Evolutionary conservation across 2,797 vertebrate genomes (phyloP).

Genomic region (Loris lydekkerianus): DNA sequence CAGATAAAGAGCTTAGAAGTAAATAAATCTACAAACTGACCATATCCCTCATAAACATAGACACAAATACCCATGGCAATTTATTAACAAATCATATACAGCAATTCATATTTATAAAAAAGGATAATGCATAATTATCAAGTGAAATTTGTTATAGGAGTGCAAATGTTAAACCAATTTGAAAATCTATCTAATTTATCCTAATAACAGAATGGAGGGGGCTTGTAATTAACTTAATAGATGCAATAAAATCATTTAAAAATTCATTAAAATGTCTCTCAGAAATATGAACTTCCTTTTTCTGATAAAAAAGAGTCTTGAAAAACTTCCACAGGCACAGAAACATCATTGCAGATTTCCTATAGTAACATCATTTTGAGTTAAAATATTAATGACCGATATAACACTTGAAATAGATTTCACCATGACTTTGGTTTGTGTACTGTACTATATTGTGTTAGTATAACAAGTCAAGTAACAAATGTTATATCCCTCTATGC

Average conservation of each 20-base stretch:
- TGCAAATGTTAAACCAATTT: slow-evolving; percentile 42
- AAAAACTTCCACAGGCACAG: neutral
- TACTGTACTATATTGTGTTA: neutral
- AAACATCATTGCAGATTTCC: neutral
- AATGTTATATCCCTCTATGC: neutral
- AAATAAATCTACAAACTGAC: neutral
- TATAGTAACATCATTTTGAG: slow-evolving; percentile 51
- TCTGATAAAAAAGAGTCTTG: slow-evolving; percentile 44
- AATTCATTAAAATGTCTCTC: slow-evolving; percentile 52
- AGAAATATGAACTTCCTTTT: slow-evolving; percentile 56
- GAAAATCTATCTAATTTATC: slow-evolving; percentile 51
- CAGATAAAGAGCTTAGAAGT: neutral
- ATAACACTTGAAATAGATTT: slow-evolving; percentile 25
- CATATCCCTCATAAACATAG: neutral
- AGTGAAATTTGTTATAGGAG: neutral
- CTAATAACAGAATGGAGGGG: slow-evolving; percentile 20
- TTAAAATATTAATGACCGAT: slow-evolving; percentile 33
- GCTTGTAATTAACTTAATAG: slow-evolving; percentile 45
- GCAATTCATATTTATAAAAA: neutral
- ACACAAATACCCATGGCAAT: neutral
- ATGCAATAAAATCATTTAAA: slow-evolving; percentile 29
- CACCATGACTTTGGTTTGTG: neutral
- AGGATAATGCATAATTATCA: neutral
- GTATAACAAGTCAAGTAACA: slow-evolving; percentile 3
- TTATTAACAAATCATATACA: neutral